A percentile compares a stretch with the other conserved stretches of the same genome.
These are phyloP conservation scores for Coracopsis vasa DNA, from an alignment of 2,113 vertebrate genomes.

Conservation along the genomic window DNA sequence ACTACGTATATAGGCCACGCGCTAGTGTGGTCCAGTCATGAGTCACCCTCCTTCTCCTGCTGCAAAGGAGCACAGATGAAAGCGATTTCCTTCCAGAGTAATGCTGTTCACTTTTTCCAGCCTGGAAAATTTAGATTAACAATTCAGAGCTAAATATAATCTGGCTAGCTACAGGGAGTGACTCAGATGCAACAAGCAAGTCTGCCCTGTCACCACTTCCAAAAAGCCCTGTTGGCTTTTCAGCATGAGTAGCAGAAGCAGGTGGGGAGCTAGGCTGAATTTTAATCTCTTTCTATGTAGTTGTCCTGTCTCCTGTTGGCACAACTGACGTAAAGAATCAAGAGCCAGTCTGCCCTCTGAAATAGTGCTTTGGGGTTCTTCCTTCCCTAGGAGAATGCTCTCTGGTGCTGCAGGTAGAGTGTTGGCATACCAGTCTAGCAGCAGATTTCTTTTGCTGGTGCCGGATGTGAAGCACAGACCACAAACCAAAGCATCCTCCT, in stretches of 20 bases:
- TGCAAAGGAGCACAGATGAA: neutral
- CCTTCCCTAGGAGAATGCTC: neutral
- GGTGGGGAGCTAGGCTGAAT: constrained; percentile 62
- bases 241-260: constrained; percentile 64
- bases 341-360: neutral
- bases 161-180: constrained; percentile 46
- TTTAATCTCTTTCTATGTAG: constrained; percentile 13
- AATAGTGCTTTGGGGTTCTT: neutral
- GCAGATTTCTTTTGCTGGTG: neutral
- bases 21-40: neutral
- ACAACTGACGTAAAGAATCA: neutral
- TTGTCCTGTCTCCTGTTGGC: neutral
- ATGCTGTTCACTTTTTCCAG: constrained; percentile 69
- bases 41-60: neutral
- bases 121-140: constrained; percentile 58
- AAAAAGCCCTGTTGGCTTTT: constrained; percentile 4
- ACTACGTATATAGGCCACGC: neutral
- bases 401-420: neutral
- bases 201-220: constrained; percentile 30
- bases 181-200: constrained; percentile 60
- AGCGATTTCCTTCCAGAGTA: constrained; percentile 26
- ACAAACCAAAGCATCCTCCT: constrained; percentile 20
- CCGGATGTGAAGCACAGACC: neutral
- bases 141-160: constrained; percentile 80
- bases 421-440: neutral